These are phyloP conservation scores for Cepaea hortensis DNA, from an alignment of 2,888 invertebrate genomes.

Conservation along the genomic window DNA sequence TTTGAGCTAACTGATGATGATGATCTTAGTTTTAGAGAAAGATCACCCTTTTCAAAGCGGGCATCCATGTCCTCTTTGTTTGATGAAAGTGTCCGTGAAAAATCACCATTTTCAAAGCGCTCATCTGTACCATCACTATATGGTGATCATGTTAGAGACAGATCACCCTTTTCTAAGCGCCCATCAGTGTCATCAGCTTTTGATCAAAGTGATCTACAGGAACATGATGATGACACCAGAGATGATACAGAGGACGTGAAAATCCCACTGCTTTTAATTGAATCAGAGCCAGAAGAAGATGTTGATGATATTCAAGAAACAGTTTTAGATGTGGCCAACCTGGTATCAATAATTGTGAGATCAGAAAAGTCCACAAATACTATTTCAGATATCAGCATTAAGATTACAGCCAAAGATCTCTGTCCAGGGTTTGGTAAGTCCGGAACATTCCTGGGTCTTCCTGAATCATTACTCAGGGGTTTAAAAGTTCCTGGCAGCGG, in stretches of 20 bases:
- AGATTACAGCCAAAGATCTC: conserved; percentile 41
- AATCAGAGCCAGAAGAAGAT: conserved; percentile 41
- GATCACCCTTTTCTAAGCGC: not conserved
- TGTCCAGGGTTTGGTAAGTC: not conserved
- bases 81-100: not conserved
- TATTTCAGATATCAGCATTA: conserved; percentile 45
- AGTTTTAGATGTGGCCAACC: conserved; percentile 43
- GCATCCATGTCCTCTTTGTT: not conserved
- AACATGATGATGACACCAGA: not conserved
- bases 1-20: conserved; percentile 32
- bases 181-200: not conserved
- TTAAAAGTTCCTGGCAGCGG: not conserved
- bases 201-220: conserved; percentile 3
- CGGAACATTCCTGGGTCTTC: conserved; percentile 38
- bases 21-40: not conserved
- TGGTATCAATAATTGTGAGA: conserved; percentile 40
- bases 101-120: no score
- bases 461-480: conserved; percentile 3
- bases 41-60: conserved; percentile 3
- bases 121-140: not conserved
- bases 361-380: conserved; percentile 38
- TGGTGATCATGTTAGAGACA: not conserved
- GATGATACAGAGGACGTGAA: not conserved
- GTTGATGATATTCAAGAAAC: conserved; percentile 44
- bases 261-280: conserved; percentile 36